Conservation (phyloP, 64 coral and sea anemone genomes). For the Montipora efflorescens region DNA sequence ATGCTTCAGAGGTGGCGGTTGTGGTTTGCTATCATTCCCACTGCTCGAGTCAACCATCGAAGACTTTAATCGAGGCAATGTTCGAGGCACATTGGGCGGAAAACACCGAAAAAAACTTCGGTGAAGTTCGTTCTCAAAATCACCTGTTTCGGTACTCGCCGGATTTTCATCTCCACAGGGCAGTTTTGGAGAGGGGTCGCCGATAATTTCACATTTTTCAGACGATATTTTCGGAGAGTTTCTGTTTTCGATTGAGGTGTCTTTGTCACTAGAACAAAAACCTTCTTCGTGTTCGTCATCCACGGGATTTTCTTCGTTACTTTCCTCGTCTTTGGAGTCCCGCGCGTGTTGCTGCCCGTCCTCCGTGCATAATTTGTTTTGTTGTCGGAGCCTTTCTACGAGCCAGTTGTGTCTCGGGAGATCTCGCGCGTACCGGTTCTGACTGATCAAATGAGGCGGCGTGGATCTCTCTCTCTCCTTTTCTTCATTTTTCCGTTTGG, state of each 20-base stretch:
- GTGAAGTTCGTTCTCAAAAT: conserved; percentile 87
- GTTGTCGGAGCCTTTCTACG: conserved; percentile 83
- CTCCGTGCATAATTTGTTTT: conserved; percentile 82
- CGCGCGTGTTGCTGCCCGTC: conserved; percentile 49
- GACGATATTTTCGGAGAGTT: conserved; percentile 1
- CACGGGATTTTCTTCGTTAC: conserved; percentile 10
- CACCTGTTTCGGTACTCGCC: conserved; percentile 49
- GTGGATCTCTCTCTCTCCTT: conserved; percentile 86
- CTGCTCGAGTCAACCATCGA: conserved; percentile 47
- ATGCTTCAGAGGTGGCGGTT: conserved; percentile 83
- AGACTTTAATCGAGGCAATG: conserved; percentile 86
- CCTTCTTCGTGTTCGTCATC: conserved; percentile 39
- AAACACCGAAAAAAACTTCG: conserved; percentile 83
- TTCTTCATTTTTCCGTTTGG: conserved; percentile 84
- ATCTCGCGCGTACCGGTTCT: conserved; percentile 95
- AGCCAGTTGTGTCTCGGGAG: conserved; percentile 99
- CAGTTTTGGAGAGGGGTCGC: conserved; percentile 19
- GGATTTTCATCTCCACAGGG: conserved; percentile 57
- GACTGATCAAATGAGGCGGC: conserved; percentile 88
- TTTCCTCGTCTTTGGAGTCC: conserved; percentile 46
- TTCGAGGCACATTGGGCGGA: conserved; percentile 78
- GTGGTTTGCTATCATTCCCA: conserved; percentile 37
- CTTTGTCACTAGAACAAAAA: background rate
- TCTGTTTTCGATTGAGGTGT: background rate
- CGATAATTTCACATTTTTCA: conserved; percentile 17